These are phyloP conservation scores for Exephanes ischioxanthus DNA, from an alignment of 2,888 invertebrate species.

Conservation along the genomic window DNA sequence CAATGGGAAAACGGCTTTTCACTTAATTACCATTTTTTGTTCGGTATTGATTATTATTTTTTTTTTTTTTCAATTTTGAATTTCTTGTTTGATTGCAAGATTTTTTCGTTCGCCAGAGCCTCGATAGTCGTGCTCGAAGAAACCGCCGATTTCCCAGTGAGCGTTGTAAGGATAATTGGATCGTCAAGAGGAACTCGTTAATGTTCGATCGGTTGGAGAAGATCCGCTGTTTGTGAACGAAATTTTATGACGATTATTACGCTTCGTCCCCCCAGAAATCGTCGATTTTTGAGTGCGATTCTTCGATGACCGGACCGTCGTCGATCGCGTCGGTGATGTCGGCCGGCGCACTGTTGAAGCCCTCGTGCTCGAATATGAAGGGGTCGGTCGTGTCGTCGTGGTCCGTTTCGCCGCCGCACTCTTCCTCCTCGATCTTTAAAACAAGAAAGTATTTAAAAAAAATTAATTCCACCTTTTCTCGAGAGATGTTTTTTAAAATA, in stretches of 20 bases:
- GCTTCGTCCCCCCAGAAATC: conserved; percentile 73
- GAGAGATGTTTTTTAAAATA: too few species aligned
- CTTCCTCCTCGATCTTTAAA: conserved; percentile 67
- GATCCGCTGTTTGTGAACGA: not conserved
- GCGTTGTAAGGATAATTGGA: conserved; percentile 2
- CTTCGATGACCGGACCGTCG: conserved; percentile 70
- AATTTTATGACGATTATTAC: conserved; percentile 63
- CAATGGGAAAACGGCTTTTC: not conserved
- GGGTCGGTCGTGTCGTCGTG: conserved; percentile 70
- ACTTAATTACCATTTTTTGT: not conserved
- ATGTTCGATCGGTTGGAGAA: conserved; percentile 22
- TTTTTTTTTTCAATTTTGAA: not conserved
- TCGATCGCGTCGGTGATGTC: conserved; percentile 64
- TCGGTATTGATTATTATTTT: not conserved
- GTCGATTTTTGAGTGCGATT: conserved; percentile 68
- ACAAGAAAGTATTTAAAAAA: not conserved
- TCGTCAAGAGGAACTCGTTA: conserved; percentile 22
- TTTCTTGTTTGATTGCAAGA: not conserved
- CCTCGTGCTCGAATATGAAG: conserved; percentile 69
- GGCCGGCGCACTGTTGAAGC: conserved; percentile 69
- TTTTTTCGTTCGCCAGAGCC: too few species aligned
- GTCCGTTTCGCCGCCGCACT: conserved; percentile 67
- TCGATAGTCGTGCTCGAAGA: not conserved
- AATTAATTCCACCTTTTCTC: too few species aligned
- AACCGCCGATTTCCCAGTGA: not conserved